These are phyloP conservation scores for Erethizon dorsatum DNA, from an alignment of 2,797 vertebrate genomes.

Conservation along the genomic window DNA sequence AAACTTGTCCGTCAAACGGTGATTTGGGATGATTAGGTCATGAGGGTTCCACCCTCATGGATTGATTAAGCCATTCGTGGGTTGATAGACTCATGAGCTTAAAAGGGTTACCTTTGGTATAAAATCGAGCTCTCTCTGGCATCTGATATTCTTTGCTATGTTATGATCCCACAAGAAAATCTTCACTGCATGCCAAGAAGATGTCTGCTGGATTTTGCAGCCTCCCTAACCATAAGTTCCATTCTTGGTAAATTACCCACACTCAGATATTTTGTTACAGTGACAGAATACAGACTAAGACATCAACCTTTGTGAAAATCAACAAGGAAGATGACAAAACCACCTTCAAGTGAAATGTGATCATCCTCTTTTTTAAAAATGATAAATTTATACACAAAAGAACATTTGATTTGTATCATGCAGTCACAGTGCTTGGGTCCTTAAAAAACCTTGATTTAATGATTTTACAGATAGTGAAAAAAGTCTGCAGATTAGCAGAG, in stretches of 20 bases:
- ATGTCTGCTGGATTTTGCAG: neutral
- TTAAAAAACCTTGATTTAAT: neutral
- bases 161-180: neutral
- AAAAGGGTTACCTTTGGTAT: neutral
- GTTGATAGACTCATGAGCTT: neutral
- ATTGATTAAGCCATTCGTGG: neutral
- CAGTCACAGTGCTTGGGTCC: neutral
- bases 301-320: slow-evolving; percentile 44
- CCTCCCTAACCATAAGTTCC: neutral
- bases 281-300: slow-evolving; percentile 5
- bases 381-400: neutral
- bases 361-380: neutral
- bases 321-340: slow-evolving; percentile 10
- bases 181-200: neutral
- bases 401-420: neutral
- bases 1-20: neutral
- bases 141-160: neutral
- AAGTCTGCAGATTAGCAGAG: neutral
- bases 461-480: slow-evolving; percentile 9
- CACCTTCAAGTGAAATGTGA: neutral
- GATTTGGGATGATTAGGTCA: neutral
- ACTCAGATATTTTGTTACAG: neutral
- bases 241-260: neutral
- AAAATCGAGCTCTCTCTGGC: neutral
- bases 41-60: neutral